Percentiles rank a stretch among this genome's conserved stretches.
These are phyloP conservation scores for Brachynemurus nebulosus DNA, from an alignment of 2,888 invertebrate species.

Conservation along the genomic window DNA sequence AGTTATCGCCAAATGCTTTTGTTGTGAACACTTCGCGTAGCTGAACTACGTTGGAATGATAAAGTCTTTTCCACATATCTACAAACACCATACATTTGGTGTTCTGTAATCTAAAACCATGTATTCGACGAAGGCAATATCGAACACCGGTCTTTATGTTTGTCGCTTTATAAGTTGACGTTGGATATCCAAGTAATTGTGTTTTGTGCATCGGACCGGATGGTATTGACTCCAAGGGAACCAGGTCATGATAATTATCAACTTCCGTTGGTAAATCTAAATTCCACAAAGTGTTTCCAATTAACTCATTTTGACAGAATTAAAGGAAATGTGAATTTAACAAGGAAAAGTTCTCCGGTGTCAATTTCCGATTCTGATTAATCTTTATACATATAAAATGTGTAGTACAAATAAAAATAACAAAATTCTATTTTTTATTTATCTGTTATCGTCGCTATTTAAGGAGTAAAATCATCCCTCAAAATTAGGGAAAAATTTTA, in stretches of 20 bases:
- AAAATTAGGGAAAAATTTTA: too few relatives aligned
- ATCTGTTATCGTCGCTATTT: too few relatives aligned
- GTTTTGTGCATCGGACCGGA: constrained; percentile 45
- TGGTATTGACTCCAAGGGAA: constrained; percentile 63
- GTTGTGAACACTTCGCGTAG: constrained; percentile 88
- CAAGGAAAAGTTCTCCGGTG: too few relatives aligned
- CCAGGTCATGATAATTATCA: constrained; percentile 79
- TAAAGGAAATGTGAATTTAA: too few relatives aligned
- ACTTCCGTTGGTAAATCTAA: constrained; percentile 73
- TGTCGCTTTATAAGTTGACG: constrained; percentile 82
- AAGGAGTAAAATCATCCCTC: too few relatives aligned
- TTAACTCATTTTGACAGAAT: too few relatives aligned
- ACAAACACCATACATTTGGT: constrained; percentile 74
- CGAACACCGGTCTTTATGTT: constrained; percentile 74
- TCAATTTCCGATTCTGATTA: too few relatives aligned
- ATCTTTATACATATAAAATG: too few relatives aligned
- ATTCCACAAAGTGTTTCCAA: too few relatives aligned
- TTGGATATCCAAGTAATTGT: constrained; percentile 55
- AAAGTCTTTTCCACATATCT: constrained; percentile 90
- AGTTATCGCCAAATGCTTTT: constrained; percentile 91
- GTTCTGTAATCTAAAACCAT: constrained; percentile 68
- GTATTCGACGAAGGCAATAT: constrained; percentile 77
- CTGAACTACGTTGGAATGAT: constrained; percentile 89
- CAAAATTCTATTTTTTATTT: too few relatives aligned
- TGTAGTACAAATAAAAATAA: too few relatives aligned